Conservation (phyloP, 2,888 invertebrate species). For the Lycaena phlaeas region DNA sequence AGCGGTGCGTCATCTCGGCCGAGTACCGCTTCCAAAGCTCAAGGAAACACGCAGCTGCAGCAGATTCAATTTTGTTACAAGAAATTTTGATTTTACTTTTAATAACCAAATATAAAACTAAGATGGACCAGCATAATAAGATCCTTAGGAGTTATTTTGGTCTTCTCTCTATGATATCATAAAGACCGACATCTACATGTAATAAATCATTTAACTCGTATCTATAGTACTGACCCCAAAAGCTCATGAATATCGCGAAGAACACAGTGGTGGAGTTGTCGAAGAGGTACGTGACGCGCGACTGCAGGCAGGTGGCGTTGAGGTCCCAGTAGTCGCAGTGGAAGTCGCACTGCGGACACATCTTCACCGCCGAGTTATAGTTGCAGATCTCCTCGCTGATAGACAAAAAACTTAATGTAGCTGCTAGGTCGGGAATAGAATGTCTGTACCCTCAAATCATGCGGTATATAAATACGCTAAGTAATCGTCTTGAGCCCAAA, state of each 20-base stretch:
- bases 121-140: no score
- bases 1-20: slow-evolving; percentile 94
- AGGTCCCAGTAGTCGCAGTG: slow-evolving; percentile 91
- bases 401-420: no score
- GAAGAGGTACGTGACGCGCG: slow-evolving; percentile 90
- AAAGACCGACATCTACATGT: no score
- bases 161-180: no score
- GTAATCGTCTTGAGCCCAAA: no score
- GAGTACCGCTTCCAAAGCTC: slow-evolving; percentile 98
- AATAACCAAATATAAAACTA: no score
- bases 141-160: no score
- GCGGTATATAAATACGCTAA: no score
- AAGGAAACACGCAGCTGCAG: slow-evolving; percentile 86
- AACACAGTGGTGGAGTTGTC: slow-evolving; percentile 96
- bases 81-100: no score
- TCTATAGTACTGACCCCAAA: slow-evolving; percentile 92
- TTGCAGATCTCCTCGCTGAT: slow-evolving; percentile 81
- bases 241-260: slow-evolving; percentile 95
- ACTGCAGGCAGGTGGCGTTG: slow-evolving; percentile 86
- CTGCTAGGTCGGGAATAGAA: no score
- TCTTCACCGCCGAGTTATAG: slow-evolving; percentile 75
- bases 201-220: no score
- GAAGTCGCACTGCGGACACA: slow-evolving; percentile 94
- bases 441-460: no score
- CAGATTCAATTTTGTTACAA: slow-evolving; percentile 6